A percentile compares a stretch with the other conserved stretches of the same genome.
Evolutionary conservation across 1,140 invertebrate genomes (phyloP).

Genomic region (Cyphomyrmex costatus): DNA sequence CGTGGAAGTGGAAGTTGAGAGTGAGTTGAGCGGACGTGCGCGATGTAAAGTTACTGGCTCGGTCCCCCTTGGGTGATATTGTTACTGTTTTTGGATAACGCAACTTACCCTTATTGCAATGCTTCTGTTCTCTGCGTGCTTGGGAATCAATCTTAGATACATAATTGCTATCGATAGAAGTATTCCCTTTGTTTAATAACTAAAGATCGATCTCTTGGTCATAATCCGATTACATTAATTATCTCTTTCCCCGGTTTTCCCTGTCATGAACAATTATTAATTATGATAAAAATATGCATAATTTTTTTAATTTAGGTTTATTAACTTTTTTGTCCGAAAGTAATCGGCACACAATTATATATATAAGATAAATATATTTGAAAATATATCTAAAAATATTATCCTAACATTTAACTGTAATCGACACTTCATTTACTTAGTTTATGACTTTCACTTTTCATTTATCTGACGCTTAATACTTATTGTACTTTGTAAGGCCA

Average conservation of each 20-base stretch:
- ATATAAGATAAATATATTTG: no score
- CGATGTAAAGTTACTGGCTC: conserved; percentile 62
- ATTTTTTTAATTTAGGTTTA: conserved; percentile 8
- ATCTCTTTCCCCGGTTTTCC: background rate
- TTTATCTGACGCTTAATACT: background rate
- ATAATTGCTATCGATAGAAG: background rate
- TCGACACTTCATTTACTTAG: no score
- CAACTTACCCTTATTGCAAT: conserved; percentile 12
- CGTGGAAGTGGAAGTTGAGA: conserved; percentile 63
- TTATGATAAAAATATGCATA: background rate
- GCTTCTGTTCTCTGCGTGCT: background rate
- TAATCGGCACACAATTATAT: no score
- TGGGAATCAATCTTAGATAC: background rate
- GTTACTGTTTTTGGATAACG: conserved; percentile 32
- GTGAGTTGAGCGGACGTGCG: conserved; percentile 41
- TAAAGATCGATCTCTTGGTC: background rate
- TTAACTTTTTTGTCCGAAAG: no score
- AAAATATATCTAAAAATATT: no score
- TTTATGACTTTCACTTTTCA: background rate
- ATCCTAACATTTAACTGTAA: no score
- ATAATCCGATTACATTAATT: background rate
- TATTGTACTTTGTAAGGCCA: background rate
- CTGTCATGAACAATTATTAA: conserved; percentile 28
- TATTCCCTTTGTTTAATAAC: background rate
- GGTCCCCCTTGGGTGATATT: conserved; percentile 20